Conservation (phyloP, 1,140 invertebrate genomes). For the Eriocheir sinensis region DNA sequence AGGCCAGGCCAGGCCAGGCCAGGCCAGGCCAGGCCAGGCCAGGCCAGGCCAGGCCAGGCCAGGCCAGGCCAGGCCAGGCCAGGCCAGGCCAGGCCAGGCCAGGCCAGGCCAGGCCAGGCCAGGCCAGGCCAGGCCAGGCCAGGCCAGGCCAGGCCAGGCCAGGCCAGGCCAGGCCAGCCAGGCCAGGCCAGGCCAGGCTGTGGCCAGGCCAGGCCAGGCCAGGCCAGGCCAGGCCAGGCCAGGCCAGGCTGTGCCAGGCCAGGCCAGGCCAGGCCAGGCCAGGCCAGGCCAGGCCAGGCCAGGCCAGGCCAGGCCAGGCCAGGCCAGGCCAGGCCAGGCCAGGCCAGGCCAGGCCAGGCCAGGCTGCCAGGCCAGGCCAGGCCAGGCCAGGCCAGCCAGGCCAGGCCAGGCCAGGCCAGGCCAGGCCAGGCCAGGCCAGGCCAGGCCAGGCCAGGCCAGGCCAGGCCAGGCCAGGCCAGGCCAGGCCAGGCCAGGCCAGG, state of each 20-base stretch:
- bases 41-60: conserved; percentile 38
- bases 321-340: background rate
- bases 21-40: conserved; percentile 36
- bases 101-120: conserved; percentile 31
- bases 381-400: conserved; percentile 31
- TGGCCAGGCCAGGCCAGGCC: conserved; percentile 75
- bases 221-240: conserved; percentile 77
- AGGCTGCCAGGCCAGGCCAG: conserved; percentile 27
- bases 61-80: conserved; percentile 55
- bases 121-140: background rate
- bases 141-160: conserved; percentile 46
- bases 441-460: conserved; percentile 78
- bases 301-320: conserved; percentile 15
- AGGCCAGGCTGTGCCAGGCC: conserved; percentile 77
- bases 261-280: conserved; percentile 78
- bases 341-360: conserved; percentile 60
- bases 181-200: background rate
- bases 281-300: conserved; percentile 50
- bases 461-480: conserved; percentile 63
- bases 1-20: conserved; percentile 34
- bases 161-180: background rate
- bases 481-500: conserved; percentile 79
- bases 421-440: conserved; percentile 45
- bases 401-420: conserved; percentile 72
- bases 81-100: conserved; percentile 70